Percentiles rank a stretch among this genome's conserved stretches.
Evolutionary conservation across 2,888 invertebrate genomes (phyloP).

Genomic region (Megalurothrips usitatus): DNA sequence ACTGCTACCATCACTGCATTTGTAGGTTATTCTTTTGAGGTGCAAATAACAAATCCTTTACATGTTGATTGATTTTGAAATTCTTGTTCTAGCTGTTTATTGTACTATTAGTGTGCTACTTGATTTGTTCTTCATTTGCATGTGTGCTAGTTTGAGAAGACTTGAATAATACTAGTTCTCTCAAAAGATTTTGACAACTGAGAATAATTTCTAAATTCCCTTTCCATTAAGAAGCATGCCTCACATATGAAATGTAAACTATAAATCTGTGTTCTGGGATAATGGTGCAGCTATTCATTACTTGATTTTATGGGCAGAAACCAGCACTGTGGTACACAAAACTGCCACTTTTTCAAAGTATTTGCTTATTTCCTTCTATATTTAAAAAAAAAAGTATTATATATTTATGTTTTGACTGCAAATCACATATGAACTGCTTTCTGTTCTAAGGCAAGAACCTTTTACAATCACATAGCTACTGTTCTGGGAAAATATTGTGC

Average conservation of each 20-base stretch:
- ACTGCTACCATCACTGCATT: conserved; percentile 23
- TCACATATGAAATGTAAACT: neutral
- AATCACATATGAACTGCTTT: neutral
- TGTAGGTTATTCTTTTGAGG: neutral
- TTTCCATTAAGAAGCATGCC: neutral
- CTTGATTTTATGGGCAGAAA: neutral
- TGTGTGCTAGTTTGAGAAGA: conserved; percentile 18
- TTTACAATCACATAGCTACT: neutral
- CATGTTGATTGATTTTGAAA: neutral
- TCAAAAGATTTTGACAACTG: neutral
- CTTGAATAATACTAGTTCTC: neutral
- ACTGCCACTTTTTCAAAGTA: neutral
- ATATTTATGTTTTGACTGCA: neutral
- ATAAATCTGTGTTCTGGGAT: conserved; percentile 18
- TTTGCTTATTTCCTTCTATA: conserved; percentile 15
- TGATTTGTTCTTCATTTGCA: neutral
- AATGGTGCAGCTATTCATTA: neutral
- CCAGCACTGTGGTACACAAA: neutral
- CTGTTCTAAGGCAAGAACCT: conserved; percentile 7
- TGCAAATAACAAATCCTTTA: neutral
- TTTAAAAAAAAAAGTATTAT: neutral
- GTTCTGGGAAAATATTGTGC: conserved; percentile 4
- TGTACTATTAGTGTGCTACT: neutral
- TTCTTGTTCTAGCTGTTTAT: neutral
- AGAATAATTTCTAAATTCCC: neutral